These are phyloP conservation scores for Ctenomys sociabilis DNA, from an alignment of 2,113 vertebrate genomes.

Conservation along the genomic window DNA sequence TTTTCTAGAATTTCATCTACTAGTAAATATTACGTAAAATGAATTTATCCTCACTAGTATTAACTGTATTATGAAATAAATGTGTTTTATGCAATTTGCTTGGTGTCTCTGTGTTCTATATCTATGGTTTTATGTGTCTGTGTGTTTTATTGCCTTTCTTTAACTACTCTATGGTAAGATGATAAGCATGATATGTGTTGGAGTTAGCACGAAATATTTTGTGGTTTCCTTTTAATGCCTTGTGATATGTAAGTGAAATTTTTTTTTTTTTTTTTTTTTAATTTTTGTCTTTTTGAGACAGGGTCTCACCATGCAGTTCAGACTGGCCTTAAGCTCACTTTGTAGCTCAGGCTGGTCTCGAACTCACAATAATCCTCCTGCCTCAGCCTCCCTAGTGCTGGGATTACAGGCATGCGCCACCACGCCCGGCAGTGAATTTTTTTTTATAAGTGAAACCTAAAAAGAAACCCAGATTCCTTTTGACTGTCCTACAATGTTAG, in stretches of 20 bases:
- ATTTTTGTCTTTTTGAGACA: too few relatives aligned
- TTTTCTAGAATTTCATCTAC: not conserved
- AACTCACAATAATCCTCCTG: too few relatives aligned
- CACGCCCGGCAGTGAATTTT: too few relatives aligned
- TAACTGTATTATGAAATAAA: slow-evolving; percentile 78
- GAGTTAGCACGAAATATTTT: slow-evolving; percentile 17
- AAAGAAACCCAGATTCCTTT: slow-evolving; percentile 4
- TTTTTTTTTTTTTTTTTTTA: slow-evolving; percentile 47
- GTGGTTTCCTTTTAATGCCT: slow-evolving; percentile 42
- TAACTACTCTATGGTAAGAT: slow-evolving; percentile 16
- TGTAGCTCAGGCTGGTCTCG: too few relatives aligned
- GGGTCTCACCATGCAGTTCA: too few relatives aligned
- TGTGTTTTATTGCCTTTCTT: slow-evolving; percentile 66
- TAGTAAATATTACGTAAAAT: slow-evolving; percentile 29
- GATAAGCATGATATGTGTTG: slow-evolving; percentile 8
- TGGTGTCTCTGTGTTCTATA: slow-evolving; percentile 74
- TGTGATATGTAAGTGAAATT: not conserved
- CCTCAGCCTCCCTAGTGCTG: too few relatives aligned
- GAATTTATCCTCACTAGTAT: slow-evolving; percentile 56
- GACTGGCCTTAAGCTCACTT: too few relatives aligned
- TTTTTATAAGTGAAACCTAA: slow-evolving; percentile 19
- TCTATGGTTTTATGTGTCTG: slow-evolving; percentile 67
- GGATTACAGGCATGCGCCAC: too few relatives aligned
- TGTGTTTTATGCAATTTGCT: slow-evolving; percentile 76
- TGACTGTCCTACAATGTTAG: not conserved